These are phyloP conservation scores for Pyralis farinalis DNA, from an alignment of 2,888 invertebrate species.

Conservation along the genomic window DNA sequence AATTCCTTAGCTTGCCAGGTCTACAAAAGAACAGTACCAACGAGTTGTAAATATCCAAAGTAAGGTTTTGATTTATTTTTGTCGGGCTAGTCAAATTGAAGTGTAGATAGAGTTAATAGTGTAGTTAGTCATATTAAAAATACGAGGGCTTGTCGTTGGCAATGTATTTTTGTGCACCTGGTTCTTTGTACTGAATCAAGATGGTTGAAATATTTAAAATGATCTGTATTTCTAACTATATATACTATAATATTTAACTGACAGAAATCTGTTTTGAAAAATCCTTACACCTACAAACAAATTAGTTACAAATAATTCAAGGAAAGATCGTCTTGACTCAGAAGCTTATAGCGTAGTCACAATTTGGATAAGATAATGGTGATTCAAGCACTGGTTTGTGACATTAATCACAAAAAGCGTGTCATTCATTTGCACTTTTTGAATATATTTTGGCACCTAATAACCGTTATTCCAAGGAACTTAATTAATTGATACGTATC, in stretches of 20 bases:
- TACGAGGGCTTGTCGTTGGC: slow-evolving; percentile 67
- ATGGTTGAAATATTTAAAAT: slow-evolving; percentile 27
- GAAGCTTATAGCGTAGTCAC: slow-evolving; percentile 18
- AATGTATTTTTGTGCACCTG: slow-evolving; percentile 77
- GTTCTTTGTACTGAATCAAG: slow-evolving; percentile 39
- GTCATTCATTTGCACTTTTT: slow-evolving; percentile 9
- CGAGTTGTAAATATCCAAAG: slow-evolving; percentile 44
- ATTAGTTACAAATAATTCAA: background rate
- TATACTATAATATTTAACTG: too few species aligned
- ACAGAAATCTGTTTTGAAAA: too few species aligned
- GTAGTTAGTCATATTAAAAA: slow-evolving; percentile 38
- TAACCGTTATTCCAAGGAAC: too few species aligned
- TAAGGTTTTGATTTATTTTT: slow-evolving; percentile 36
- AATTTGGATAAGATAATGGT: slow-evolving; percentile 19
- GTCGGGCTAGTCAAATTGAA: slow-evolving; percentile 22
- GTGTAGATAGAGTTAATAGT: slow-evolving; percentile 22
- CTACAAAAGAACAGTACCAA: slow-evolving; percentile 74
- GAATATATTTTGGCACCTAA: too few species aligned
- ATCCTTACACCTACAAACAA: too few species aligned
- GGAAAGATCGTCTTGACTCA: slow-evolving; percentile 39
- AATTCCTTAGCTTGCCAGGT: slow-evolving; percentile 66
- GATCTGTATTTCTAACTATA: too few species aligned
- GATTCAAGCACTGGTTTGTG: slow-evolving; percentile 16
- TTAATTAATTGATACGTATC: too few species aligned
- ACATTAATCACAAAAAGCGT: slow-evolving; percentile 20